Percentiles rank a stretch among this genome's conserved stretches.
Evolutionary conservation across 2,113 vertebrate genomes (phyloP).

Genomic region (Cynocephalus volans): DNA sequence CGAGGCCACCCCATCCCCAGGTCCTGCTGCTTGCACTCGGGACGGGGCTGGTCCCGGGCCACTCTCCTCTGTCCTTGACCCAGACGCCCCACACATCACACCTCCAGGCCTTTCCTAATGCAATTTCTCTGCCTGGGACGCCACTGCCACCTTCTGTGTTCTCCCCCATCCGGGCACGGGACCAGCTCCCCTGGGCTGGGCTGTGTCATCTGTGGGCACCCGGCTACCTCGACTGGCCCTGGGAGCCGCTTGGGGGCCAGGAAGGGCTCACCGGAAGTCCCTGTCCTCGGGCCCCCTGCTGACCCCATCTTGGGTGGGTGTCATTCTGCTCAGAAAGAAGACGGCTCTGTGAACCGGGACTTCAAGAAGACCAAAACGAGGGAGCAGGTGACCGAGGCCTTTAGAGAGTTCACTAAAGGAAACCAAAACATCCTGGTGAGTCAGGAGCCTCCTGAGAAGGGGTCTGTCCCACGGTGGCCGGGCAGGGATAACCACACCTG

Average conservation of each 20-base stretch:
- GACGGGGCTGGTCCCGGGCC: accelerated
- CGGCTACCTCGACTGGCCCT: neutral
- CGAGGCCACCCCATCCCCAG: accelerated
- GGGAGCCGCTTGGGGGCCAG: accelerated
- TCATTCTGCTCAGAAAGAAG: slow-evolving; percentile 93
- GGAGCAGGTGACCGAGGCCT: slow-evolving; percentile 95
- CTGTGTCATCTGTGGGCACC: accelerated
- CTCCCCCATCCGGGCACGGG: neutral
- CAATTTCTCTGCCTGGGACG: accelerated
- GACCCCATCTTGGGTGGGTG: neutral
- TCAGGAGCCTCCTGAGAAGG: neutral
- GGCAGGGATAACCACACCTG: neutral
- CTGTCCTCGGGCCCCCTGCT: neutral
- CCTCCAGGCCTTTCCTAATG: neutral
- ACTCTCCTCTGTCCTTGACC: accelerated
- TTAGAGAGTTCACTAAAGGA: slow-evolving; percentile 96
- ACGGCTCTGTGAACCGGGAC: slow-evolving; percentile 97
- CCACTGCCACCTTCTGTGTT: neutral
- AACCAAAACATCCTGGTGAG: slow-evolving; percentile 96
- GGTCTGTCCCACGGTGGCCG: neutral
- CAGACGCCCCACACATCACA: accelerated
- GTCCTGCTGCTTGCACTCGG: neutral
- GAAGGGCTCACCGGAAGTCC: neutral
- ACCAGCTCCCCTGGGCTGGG: neutral
- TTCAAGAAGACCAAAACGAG: slow-evolving; percentile 98